These are phyloP conservation scores for Chironex yamaguchii DNA, from an alignment of 30 jellyfish, hydroid and myxozoan genomes.

Conservation along the genomic window DNA sequence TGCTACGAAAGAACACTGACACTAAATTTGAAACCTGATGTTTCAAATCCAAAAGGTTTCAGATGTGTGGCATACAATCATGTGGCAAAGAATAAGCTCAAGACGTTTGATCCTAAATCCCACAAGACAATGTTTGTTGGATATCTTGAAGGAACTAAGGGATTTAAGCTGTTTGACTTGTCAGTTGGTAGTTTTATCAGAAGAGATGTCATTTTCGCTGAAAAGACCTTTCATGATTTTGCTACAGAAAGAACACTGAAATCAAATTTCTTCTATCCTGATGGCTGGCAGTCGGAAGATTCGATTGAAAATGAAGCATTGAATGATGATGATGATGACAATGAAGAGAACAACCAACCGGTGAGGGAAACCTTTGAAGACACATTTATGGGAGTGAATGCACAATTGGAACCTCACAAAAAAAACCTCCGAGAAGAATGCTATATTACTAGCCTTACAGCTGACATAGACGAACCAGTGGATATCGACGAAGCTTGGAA, in stretches of 20 bases:
- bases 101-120: conserved; percentile 34
- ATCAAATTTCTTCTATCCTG: conserved; percentile 6
- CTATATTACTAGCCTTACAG: conserved; percentile 19
- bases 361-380: conserved; percentile 52
- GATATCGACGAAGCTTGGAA: conserved; percentile 45
- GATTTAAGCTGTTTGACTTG: conserved; percentile 23
- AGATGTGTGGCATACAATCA: conserved; percentile 35
- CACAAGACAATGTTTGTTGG: conserved; percentile 24
- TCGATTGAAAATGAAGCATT: too few species aligned
- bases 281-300: conserved; percentile 26
- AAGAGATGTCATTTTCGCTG: conserved; percentile 38
- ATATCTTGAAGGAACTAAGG: conserved; percentile 29
- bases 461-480: conserved; percentile 59
- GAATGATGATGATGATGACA: too few species aligned
- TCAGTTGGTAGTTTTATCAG: conserved; percentile 10
- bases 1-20: too few species aligned
- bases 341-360: conserved; percentile 12
- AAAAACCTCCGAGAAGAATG: conserved; percentile 4
- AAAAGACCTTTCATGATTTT: conserved; percentile 42
- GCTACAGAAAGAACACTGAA: conserved; percentile 6
- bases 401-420: conserved; percentile 28
- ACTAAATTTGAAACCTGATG: too few species aligned
- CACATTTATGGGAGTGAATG: conserved; percentile 18
- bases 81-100: conserved; percentile 18
- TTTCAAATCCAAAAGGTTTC: conserved; percentile 31